Evolutionary conservation across 2,888 invertebrate genomes (phyloP).

Genomic region (Hydrotaea cyrtoneurina): DNA sequence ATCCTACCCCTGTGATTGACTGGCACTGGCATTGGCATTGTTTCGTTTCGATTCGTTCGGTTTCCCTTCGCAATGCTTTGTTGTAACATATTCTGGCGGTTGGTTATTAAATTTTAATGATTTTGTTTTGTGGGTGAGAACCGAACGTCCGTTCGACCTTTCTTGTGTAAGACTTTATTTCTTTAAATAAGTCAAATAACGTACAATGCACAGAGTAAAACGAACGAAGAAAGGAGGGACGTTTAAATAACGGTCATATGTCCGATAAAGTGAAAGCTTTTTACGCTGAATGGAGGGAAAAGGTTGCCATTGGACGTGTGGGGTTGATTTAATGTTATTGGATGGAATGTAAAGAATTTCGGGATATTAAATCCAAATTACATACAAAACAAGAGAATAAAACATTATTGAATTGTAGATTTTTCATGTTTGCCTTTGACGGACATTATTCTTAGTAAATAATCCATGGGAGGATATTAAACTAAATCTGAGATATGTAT

Average conservation of each 20-base stretch:
- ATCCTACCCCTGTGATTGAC: conserved; percentile 52
- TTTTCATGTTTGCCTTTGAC: too few species aligned
- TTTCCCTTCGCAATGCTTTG: background rate
- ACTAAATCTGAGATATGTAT: too few species aligned
- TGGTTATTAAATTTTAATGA: conserved; percentile 53
- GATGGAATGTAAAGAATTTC: too few species aligned
- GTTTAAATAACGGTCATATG: background rate
- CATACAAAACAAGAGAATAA: too few species aligned
- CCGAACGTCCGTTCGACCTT: background rate
- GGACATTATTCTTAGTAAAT: too few species aligned
- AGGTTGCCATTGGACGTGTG: background rate
- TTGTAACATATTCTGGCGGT: conserved; percentile 30
- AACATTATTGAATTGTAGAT: too few species aligned
- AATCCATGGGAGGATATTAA: too few species aligned
- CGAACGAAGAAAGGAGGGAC: background rate
- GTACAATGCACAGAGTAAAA: background rate
- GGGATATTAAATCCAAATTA: too few species aligned
- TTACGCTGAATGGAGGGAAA: background rate
- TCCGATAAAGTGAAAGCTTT: conserved; percentile 28
- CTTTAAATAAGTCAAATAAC: conserved; percentile 2
- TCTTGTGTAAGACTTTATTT: conserved; percentile 8
- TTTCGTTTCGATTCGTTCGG: background rate
- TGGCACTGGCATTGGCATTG: conserved; percentile 34
- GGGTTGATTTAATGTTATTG: background rate
- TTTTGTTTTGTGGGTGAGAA: conserved; percentile 23